Base-by-base conservation (phyloP, 2,113 vertebrate species). In the Syngnathus floridae region DNA sequence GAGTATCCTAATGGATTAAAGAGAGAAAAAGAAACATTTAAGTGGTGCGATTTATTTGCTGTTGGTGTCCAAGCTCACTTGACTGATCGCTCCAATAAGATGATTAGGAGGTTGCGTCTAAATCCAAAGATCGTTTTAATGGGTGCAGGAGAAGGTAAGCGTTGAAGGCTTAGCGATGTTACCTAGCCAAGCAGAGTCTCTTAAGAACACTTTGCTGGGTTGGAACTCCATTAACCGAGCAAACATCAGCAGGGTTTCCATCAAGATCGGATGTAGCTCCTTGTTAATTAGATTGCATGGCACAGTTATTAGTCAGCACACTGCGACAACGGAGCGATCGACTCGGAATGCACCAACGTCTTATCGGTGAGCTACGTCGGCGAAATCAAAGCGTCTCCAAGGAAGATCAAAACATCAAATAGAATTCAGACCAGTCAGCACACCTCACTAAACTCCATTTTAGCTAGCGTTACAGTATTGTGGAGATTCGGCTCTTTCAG, bases 91-190 rank as follows among this genome's bases (percentile, higher is more conserved):
- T 67, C 7, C 41, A 67, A 73, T 85, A 85, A 83, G 76, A 74
- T 78, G 82, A 84, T 87, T 77, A 77, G 62, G 57, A 19, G 75
- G 70, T 69, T 78, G 72, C 63, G 66, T 78, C 64, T 71, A 82
- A 87, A 84, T 74, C 76, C 78, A 67, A 73, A 80, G 82, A 85
- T 83, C 48, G 77, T 67, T 86, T 84, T 88, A 85, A 87, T 85
- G 77, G 79, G 75, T 76, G 75, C 59, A 68, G 74, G 62, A 76
- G 71, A 76, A 81, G 80, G 78, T 78, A 73, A 72, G 73, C 51
- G 74, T 84, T 78, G 75, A 78, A 76, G 69, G 79, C 74, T 87
- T 86, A 84, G 56, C 3, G 17, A 78, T 78, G 67, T 14, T 55
- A 55, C 52, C 11, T 31, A 54, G 12, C n/a, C 51, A 75, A 73